Evolutionary conservation across 2,888 invertebrate genomes (phyloP), one percentile per base, ranked within the genome.

Genomic region (Mechanitis messenoides): DNA sequence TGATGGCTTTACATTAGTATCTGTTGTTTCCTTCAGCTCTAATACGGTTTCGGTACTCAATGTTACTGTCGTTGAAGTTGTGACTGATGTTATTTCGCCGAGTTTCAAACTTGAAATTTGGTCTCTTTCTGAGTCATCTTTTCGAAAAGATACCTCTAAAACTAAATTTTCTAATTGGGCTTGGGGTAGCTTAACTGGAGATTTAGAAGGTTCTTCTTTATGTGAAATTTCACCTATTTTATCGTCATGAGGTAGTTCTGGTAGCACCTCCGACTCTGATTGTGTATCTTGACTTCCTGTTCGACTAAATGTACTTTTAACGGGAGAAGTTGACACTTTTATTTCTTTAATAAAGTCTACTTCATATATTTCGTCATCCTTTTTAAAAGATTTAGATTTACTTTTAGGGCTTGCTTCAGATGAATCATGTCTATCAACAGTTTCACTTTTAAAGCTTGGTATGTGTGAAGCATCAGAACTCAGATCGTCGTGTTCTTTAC

Each of bases 221-320:
- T 86, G 84, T 28, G 87, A 84, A 5, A 83, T 83, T 38, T 88
- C 87, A 55, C 78, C 78, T 56, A 80, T 79, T 71, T 78, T 88
- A 12, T 85, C 84, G 70, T 90, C 87, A 60, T 90, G 86, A 45
- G 91, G 90, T 62, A 90, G 76, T 68, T 91, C 91, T 33, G 91
- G 91, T 20, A 90, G 90, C 50, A 82, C 75, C 79, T 91, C 91
- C 5, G 91, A 91, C 72, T 91, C 91, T 1, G 91, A 91, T 67
- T 91, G 91, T 31, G 91, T 91, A 67, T 92, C 91, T 76, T 91
- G 91, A 74, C 91, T 91, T 58, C 91, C 91, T 58, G 90, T 91
- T 58, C 90, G 81, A 72, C 91, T 91, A 69, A 90, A 91, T 4
- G 87, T 80, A 69, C 87, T 88, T 63, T 89, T 90, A 3, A 90